Evolutionary conservation across 2,113 vertebrate species (phyloP), one percentile per base, ranked within the genome.

Genomic region (Enhydra lutris): DNA sequence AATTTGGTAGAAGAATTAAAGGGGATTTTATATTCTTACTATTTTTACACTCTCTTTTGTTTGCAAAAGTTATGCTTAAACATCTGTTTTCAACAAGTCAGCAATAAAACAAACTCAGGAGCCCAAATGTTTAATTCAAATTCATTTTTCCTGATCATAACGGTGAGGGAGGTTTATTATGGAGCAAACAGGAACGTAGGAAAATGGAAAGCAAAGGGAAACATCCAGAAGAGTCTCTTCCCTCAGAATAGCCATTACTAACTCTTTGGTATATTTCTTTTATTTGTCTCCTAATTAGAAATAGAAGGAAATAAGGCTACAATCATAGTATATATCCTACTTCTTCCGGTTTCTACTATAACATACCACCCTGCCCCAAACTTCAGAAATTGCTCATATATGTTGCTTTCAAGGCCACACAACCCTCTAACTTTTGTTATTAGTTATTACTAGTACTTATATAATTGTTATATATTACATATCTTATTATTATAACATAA

Each of bases 341-440:
- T 59, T 65, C 83, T 88, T 87, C 50, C 26, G 24, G 23, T 47
- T 87, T 57, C 36, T 59, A 15, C 39, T 57, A 7, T n/a, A 67
- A 71, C 7, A 39, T 20, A 52, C 24, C n/a, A 82, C 23, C 15
- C 59, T 78, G 76, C 63, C 15, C 61, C 89, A 45, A 47, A 63
- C 34, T 85, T 80, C 36, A 47, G 61, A 76, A 47, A 67, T 36
- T 15, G 39, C 17, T 67, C 6, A 0, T 4, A 42, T 9, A 73
- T 0, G 0, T 2, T 81, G 57, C 17, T 50, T 26, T 55, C 31
- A 50, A 42, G 47, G 23, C 3, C 0, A 3, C 24, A 4, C 15
- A 39, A 71, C 5, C 14, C 18, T 24, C 18, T 7, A 14, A 34
- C 7, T 34, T 34, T 17, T 65, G 14, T 17, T 17, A 67, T 7